These are phyloP conservation scores for Tanytarsus gracilentus DNA, from an alignment of 2,888 invertebrate genomes.

Conservation along the genomic window DNA sequence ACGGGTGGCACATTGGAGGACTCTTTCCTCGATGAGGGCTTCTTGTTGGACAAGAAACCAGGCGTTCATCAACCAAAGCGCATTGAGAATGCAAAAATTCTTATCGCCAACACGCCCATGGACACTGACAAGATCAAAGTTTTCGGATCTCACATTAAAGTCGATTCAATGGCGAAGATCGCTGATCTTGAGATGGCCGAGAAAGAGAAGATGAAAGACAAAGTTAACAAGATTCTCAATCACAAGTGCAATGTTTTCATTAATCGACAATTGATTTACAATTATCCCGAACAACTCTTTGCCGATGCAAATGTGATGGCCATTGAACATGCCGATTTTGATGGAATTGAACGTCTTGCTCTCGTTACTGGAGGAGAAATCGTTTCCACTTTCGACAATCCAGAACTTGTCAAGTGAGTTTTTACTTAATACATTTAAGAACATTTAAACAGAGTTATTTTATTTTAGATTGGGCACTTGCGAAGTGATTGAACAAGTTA, in stretches of 20 bases:
- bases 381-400: conserved; percentile 94
- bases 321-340: conserved; percentile 99
- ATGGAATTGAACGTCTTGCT: conserved; percentile 95
- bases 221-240: conserved; percentile 89
- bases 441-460: too few species aligned
- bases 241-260: conserved; percentile 97
- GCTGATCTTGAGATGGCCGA: conserved; percentile 96
- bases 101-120: conserved; percentile 99
- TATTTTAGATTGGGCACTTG: conserved; percentile 90
- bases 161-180: conserved; percentile 87
- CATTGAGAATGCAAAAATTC: conserved; percentile 89
- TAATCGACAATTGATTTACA: conserved; percentile 97
- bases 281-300: conserved; percentile 98
- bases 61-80: conserved; percentile 96
- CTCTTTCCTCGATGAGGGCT: conserved; percentile 92
- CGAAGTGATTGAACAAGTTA: conserved; percentile 92
- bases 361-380: conserved; percentile 98
- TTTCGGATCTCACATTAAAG: conserved; percentile 91
- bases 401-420: conserved; percentile 83
- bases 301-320: conserved; percentile 98
- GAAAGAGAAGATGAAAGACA: conserved; percentile 99
- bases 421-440: too few species aligned
- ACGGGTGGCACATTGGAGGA: conserved; percentile 87
- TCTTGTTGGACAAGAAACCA: conserved; percentile 91
- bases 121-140: conserved; percentile 99